A percentile compares a stretch with the other conserved stretches of the same genome.
Conservation (phyloP, 2,888 invertebrate species). For the Lymantria monacha region DNA sequence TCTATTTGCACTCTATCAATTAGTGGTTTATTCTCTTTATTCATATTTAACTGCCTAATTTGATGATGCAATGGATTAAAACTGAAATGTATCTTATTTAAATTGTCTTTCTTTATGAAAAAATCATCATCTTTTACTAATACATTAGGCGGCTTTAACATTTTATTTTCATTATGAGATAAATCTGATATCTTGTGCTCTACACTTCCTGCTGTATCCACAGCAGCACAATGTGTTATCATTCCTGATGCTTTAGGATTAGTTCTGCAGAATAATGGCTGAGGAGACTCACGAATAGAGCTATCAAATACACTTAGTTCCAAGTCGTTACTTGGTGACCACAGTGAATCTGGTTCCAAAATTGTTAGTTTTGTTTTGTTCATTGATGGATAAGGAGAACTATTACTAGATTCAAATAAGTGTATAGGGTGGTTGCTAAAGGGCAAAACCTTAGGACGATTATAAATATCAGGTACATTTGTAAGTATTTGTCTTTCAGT, state of each 20-base stretch:
- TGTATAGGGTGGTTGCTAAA: constrained; percentile 59
- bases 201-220: constrained; percentile 6
- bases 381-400: constrained; percentile 59
- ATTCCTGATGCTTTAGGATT: constrained; percentile 21
- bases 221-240: constrained; percentile 9
- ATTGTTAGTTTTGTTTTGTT: constrained; percentile 47
- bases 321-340: constrained; percentile 61
- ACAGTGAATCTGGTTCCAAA: constrained; percentile 32
- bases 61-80: constrained; percentile 41
- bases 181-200: constrained; percentile 26
- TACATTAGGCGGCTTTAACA: constrained; percentile 41
- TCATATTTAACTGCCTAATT: constrained; percentile 43
- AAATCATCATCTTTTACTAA: constrained; percentile 55
- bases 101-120: constrained; percentile 59
- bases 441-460: constrained; percentile 39
- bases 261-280: constrained; percentile 28
- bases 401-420: constrained; percentile 60
- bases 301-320: constrained; percentile 68
- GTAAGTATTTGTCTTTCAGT: constrained; percentile 45
- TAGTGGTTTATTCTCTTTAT: constrained; percentile 60
- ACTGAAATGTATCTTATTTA: constrained; percentile 39
- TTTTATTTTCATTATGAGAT: constrained; percentile 41
- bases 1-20: constrained; percentile 48
- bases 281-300: constrained; percentile 40
- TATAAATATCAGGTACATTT: constrained; percentile 35